Evolutionary conservation across 2,888 invertebrate species (phyloP), one percentile per base, ranked within the genome.

Genomic region (Drosophila nr. medialis): DNA sequence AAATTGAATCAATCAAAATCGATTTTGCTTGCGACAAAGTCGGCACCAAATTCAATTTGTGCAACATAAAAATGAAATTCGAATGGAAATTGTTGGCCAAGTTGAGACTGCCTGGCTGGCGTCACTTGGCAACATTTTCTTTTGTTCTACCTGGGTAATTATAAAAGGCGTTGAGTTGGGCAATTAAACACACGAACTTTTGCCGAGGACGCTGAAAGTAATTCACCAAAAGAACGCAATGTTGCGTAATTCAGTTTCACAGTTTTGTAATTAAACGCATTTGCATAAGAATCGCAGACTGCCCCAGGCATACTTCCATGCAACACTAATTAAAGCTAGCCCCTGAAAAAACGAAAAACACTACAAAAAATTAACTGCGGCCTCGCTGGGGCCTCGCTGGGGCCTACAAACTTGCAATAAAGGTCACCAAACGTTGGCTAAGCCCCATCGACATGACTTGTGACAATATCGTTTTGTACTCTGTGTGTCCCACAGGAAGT

Each of bases 1-100:
- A 90, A 91, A 92, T 92, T 89, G 90, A 91, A 91, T 92, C 90
- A 92, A 91, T 92, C 90, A 90, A 89, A 91, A 91, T 87, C 83
- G 84, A 91, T 90, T 91, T 91, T 75, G 67, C 56, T 73, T 42
- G 71, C 81, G 79, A 82, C 76, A 56, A 80, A 78, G 83, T 81
- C 51, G 27, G 4, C 75, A 75, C 65, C 60, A 91, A 92, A 91
- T 91, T 89, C 79, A 85, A 92, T 91, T 91, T 89, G 51, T 60
- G 45, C 49, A 51, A 62, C 54, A 68, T 62, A 45, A 56, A 77
- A 72, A 58, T 55, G 62, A 64, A 75, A 66, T 60, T 65, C 50
- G 21, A 76, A 64, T 70, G 51, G 66, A 66, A 72, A 61, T 69
- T 66, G 50, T 59, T 53, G 49, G 38, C 40, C 42, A 42, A 56